Evolutionary conservation across 2,888 invertebrate genomes (phyloP), one percentile per base, ranked within the genome.

Genomic region (Anarsia innoxiella): DNA sequence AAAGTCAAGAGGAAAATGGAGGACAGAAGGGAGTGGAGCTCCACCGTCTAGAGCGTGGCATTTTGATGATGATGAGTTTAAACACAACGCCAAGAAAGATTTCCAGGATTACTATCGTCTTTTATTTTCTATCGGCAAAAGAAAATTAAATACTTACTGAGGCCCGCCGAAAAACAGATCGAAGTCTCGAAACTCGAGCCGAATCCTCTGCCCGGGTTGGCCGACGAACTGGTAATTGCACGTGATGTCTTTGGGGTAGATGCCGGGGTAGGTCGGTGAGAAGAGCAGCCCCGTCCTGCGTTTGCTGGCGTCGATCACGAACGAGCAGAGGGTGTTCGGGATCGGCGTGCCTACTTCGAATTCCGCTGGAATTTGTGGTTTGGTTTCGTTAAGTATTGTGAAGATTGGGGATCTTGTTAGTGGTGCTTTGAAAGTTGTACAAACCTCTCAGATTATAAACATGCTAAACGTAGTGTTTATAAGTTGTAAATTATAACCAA

Each of bases 211-310:
- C 38, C 94, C 93, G 33, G 90, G 88, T 67, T 90, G 89, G 36
- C 99, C 99, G 62, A 93, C 90, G 85, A 99, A 95, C 80, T 94
- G 92, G 84, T 96, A 97, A 82, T 91, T 91, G 88, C 98, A 99
- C 59, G 88, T 89, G 66, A 97, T 89, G 82, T 96, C 94, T 86
- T 98, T 98, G 53, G 99, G 99, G 87, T 99, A 99, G 62, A 96
- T 93, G 54, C 99, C 99, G 45, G 99, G 99, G 88, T 99, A 99
- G 45, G 99, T 99, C 45, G 99, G 98, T 41, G 99, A 97, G 64
- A 96, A 87, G 62, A 99, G 92, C 65, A 91, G 89, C 37, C 99
- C 99, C 48, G 91, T 91, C 65, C 91, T 90, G 71, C 88, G 86
- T 73, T 88, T 88, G 59, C 87, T 87, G 49, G 91, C 90, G 66